These are phyloP conservation scores for Eulemur mongoz DNA, from an alignment of 2,797 vertebrate species.

Conservation along the genomic window DNA sequence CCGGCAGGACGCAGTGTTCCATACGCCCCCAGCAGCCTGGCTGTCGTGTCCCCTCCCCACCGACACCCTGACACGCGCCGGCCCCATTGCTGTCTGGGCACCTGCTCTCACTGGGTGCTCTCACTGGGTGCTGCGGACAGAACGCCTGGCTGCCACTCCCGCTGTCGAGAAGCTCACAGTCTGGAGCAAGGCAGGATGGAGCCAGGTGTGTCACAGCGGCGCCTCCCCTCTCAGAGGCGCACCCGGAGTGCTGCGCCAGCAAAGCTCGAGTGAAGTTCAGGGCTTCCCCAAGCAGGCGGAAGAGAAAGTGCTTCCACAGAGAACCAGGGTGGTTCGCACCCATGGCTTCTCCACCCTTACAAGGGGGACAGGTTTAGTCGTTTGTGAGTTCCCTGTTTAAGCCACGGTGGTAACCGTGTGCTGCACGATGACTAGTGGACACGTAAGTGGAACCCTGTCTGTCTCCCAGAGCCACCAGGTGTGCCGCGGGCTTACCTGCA, in stretches of 20 bases:
- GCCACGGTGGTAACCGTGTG: background rate
- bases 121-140: background rate
- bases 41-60: no score
- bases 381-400: background rate
- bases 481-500: constrained; percentile 74
- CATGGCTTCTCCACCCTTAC: background rate
- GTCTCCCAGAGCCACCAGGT: background rate
- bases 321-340: no score
- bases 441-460: rapidly evolving
- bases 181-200: background rate
- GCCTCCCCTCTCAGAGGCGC: background rate
- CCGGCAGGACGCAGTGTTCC: background rate
- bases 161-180: background rate
- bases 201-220: background rate
- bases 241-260: background rate
- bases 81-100: background rate
- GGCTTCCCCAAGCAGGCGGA: background rate
- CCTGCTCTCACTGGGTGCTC: no score
- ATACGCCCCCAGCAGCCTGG: background rate
- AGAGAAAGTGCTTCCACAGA: background rate
- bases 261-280: background rate
- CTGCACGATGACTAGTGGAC: background rate
- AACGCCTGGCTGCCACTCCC: background rate
- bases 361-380: background rate
- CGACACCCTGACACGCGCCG: background rate